Evolutionary conservation across 23 tunicate species (phyloP).

Genomic region (Ascidia mentula): DNA sequence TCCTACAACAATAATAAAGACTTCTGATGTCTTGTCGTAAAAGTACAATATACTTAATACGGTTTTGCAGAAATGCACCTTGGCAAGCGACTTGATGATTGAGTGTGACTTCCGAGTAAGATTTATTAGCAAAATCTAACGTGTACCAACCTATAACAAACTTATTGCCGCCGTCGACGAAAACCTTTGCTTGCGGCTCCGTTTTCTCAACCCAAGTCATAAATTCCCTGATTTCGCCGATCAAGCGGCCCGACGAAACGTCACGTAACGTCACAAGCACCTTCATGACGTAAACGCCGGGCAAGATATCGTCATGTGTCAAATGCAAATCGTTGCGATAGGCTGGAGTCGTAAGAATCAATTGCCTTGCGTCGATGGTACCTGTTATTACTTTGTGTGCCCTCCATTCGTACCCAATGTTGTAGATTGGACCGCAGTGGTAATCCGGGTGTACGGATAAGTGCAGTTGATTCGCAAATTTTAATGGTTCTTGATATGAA

Average conservation of each 20-base stretch:
- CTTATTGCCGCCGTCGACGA: background rate
- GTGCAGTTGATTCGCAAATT: background rate
- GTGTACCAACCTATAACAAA: background rate
- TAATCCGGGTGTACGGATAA: background rate
- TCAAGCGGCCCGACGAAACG: background rate
- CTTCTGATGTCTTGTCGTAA: too few relatives aligned
- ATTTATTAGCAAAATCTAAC: too few relatives aligned
- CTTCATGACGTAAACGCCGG: background rate
- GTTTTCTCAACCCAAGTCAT: background rate
- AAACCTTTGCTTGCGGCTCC: background rate
- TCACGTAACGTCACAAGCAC: background rate
- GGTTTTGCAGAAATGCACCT: too few relatives aligned
- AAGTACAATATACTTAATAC: too few relatives aligned
- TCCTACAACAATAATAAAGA: too few relatives aligned
- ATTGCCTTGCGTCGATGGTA: background rate
- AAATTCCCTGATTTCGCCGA: background rate
- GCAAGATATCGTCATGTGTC: background rate
- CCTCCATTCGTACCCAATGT: background rate
- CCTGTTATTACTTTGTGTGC: background rate
- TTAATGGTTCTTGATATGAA: background rate
- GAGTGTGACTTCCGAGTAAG: too few relatives aligned
- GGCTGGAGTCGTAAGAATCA: background rate
- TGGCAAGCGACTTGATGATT: too few relatives aligned
- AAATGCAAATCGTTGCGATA: background rate
- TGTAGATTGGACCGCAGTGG: background rate